Evolutionary conservation across 2,888 invertebrate genomes (phyloP), one percentile per base, ranked within the genome.

Genomic region (Poecilus cupreus): DNA sequence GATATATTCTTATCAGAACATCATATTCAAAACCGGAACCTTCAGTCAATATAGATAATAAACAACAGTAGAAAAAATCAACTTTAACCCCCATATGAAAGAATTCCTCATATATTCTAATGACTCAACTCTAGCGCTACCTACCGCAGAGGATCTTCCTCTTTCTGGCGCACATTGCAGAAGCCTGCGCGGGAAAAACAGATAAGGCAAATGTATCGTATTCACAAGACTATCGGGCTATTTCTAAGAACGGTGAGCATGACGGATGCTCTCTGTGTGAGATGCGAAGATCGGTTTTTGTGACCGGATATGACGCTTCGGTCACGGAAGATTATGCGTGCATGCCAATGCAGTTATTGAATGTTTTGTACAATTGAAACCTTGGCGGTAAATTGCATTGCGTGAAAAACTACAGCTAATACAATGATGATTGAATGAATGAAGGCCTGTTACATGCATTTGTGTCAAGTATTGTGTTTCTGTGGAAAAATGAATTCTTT

Each of bases 141-240:
- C 43, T 22, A 54, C 54, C 54, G 22, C 54, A 60, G 26, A 24
- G 24, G 13, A 26, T 22, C 3, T 6, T 60, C 26, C 0, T n/a
- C 22, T 13, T 2, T 64, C 13, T 49, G 11, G 3, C 3, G 39
- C 32, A 18, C 13, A 18, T 68, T 68, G 18, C 68, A n/a, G 39
- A 68, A 68, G 18, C 68, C 13, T 0, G 22, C 39, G 8, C n/a
- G 16, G 39, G 39, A 39, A 68, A 68, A 68, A 37, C 68, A 68
- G 78, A 78, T 78, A 78, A 78, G 43, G 49, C 43, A 43, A 49
- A 78, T 46, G 78, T 78, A 77, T 78, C 64, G 78, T 78, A 64
- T 78, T 57, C 77, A 77, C 49, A 26, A 10, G 64, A 24, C 43
- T 64, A 60, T 46, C 24, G 22, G 72, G 18, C 68, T 68, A 37